phyloP scores from a whole-genome alignment of 1,140 invertebrate species.

The Sinella curviseta region DNA sequence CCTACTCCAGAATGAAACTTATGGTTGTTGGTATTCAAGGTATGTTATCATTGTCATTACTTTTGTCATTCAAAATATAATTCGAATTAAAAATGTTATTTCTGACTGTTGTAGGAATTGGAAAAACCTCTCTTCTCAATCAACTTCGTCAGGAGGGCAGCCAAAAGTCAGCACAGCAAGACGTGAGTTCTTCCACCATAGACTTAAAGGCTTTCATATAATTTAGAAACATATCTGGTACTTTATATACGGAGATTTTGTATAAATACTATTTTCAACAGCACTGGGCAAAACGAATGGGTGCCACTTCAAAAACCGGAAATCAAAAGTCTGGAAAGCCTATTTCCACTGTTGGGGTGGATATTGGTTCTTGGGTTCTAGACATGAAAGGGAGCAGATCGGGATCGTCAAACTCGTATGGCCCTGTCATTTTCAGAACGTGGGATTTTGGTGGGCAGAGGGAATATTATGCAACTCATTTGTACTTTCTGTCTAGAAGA shows the following conservation, averaged over 20 bases:
- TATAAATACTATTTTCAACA: constrained; percentile 54
- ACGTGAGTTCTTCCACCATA: constrained; percentile 63
- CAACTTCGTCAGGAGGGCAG: constrained; percentile 82
- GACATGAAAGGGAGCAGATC: constrained; percentile 66
- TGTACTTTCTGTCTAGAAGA: constrained; percentile 94
- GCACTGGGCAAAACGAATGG: constrained; percentile 93
- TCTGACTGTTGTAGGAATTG: constrained; percentile 65
- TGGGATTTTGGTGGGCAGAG: constrained; percentile 99
- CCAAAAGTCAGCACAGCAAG: constrained; percentile 69
- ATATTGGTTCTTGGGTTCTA: constrained; percentile 92
- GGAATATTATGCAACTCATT: constrained; percentile 96
- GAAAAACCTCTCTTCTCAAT: constrained; percentile 90
- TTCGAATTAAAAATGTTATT: not conserved
- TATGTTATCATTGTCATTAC: not conserved
- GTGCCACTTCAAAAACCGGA: constrained; percentile 70
- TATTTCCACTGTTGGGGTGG: constrained; percentile 93
- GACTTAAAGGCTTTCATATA: constrained; percentile 8
- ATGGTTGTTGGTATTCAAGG: constrained; percentile 93
- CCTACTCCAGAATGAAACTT: constrained; percentile 93
- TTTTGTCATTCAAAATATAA: not conserved
- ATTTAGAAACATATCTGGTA: not conserved
- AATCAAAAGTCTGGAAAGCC: constrained; percentile 55
- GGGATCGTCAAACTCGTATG: constrained; percentile 69
- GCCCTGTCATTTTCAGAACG: constrained; percentile 91
- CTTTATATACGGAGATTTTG: not conserved